Conservation (phyloP, 2,888 invertebrate species). For the Caenorhabditis virilis region DNA sequence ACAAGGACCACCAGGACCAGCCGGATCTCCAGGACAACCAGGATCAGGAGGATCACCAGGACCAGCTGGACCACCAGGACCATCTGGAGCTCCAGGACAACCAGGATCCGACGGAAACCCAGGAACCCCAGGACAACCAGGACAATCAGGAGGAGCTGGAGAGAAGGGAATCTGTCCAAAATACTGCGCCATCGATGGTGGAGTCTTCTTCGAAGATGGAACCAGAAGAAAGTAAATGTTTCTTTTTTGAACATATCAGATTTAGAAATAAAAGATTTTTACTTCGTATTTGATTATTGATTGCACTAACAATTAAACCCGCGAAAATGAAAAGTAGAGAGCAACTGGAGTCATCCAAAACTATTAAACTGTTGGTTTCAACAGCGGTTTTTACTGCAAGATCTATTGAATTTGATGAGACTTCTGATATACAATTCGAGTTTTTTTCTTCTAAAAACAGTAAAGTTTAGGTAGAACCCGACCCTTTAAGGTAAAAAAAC, state of each 20-base stretch:
- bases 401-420: neutral
- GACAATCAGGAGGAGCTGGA: constrained; percentile 50
- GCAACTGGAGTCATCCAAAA: too few relatives aligned
- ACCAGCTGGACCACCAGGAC: constrained; percentile 50
- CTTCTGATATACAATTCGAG: neutral
- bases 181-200: constrained; percentile 66
- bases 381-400: too few relatives aligned
- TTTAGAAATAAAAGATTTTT: too few relatives aligned
- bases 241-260: too few relatives aligned
- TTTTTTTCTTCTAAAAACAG: neutral
- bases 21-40: constrained; percentile 44
- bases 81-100: constrained; percentile 48
- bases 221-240: constrained; percentile 42
- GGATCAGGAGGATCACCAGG: constrained; percentile 44
- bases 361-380: too few relatives aligned
- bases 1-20: constrained; percentile 43
- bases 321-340: too few relatives aligned
- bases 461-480: too few relatives aligned
- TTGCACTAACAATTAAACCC: too few relatives aligned
- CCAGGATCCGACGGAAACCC: constrained; percentile 52
- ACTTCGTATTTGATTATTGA: too few relatives aligned
- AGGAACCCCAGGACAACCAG: constrained; percentile 51
- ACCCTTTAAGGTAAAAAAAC: too few relatives aligned
- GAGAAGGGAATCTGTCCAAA: constrained; percentile 66
- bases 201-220: constrained; percentile 67